Base-by-base conservation (phyloP, 2,113 vertebrate species). In the Oncorhynchus kisutch region DNA sequence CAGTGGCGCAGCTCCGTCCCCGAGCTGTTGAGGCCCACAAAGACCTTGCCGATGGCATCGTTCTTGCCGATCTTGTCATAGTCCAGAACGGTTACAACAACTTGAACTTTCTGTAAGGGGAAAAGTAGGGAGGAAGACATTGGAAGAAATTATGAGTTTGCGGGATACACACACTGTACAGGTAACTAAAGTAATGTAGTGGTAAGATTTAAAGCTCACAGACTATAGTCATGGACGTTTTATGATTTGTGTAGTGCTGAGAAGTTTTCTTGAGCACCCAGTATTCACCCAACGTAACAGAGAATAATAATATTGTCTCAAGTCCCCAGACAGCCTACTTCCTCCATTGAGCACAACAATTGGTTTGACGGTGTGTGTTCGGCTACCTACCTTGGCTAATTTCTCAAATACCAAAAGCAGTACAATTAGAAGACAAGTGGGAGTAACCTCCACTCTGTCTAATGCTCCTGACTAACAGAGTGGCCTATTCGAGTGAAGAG, bases 41-140 rank as follows among this genome's bases (percentile, higher is more conserved):
- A 99, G 73, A 99, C 98, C 82, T 99, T 99, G 70, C 98, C 98
- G 86, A 99, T 99, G 88, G 98, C 98, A 93, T 99, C 98, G 4
- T 99, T 99, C 94, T 99, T 99, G 92, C 98, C 98, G 91, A 99
- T 99, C 96, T 99, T 99, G 96, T 99, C 98, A 96, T 99, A 99
- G 97, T 99, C 98, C 96, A 99, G 97, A 94, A 99, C 98, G 91
- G 98, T 99, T 90, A 99, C 97, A 94, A 99, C 97, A 92, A 99
- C 90, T 94, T 99, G 98, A 93, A 99, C 97, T 97, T 99, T 99
- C 98, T 99, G 89, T 59, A 89, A 25, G 84, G 84, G 76, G 88
- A 1, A 83, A 71, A 72, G 65, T 20, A 59, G 18, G 73, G 27
- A 39, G 20, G 24, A 29, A 64, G 4, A 45, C 1, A 24, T 59